Percentiles rank a stretch among this genome's conserved stretches.
Evolutionary conservation across 2,113 vertebrate species (phyloP).

Genomic region (Proterorhinus semilunaris): DNA sequence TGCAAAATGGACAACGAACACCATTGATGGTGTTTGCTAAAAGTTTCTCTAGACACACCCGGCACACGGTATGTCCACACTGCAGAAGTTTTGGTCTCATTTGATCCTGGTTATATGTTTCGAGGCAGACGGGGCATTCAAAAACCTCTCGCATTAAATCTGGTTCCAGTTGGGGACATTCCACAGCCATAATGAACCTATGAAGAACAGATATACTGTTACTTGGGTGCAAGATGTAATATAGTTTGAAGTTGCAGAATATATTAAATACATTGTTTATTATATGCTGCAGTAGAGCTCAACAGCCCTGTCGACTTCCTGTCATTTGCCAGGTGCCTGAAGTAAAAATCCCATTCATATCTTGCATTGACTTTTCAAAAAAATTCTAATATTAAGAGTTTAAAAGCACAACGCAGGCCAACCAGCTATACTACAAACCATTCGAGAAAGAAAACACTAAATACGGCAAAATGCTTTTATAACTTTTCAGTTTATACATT

Average conservation of each 20-base stretch:
- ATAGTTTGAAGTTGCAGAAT: neutral
- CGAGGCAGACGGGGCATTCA: slow-evolving; percentile 96
- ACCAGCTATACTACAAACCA: no score
- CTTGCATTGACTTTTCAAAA: no score
- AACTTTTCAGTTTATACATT: no score
- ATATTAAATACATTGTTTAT: no score
- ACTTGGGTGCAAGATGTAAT: neutral
- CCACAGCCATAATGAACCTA: slow-evolving; percentile 78
- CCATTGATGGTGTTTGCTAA: slow-evolving; percentile 93
- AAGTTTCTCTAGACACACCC: slow-evolving; percentile 92
- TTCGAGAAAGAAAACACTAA: no score
- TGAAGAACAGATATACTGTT: neutral
- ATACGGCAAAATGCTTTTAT: no score
- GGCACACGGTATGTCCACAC: slow-evolving; percentile 95
- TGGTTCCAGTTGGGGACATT: slow-evolving; percentile 81
- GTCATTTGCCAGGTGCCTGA: no score
- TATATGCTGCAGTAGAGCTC: no score
- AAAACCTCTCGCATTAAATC: slow-evolving; percentile 92
- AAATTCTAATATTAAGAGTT: no score
- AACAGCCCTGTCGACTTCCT: no score
- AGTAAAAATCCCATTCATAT: no score
- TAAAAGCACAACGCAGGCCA: no score
- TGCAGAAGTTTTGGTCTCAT: slow-evolving; percentile 93
- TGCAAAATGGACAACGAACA: slow-evolving; percentile 96
- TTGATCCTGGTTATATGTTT: slow-evolving; percentile 90